Evolutionary conservation across 1,140 invertebrate genomes (phyloP).

Genomic region (Camponotus vicinus): DNA sequence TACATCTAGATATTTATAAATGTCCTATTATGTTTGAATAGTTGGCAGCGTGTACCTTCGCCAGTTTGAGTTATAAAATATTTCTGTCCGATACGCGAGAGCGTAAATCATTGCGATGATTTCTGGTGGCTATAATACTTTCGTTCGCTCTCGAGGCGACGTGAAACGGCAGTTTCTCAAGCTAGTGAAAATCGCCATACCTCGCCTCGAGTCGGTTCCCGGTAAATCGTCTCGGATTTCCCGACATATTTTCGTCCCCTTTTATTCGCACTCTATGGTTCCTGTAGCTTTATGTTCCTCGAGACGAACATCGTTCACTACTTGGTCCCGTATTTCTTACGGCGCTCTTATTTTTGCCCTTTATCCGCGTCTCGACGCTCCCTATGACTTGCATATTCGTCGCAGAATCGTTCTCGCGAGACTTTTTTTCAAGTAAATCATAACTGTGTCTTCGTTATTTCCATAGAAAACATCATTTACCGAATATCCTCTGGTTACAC

Average conservation of each 20-base stretch:
- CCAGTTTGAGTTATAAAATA: constrained; percentile 40
- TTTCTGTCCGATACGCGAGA: constrained; percentile 20
- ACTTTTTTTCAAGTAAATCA: constrained; percentile 40
- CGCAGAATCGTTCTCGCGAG: constrained; percentile 35
- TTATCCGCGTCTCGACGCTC: constrained; percentile 37
- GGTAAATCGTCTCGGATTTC: constrained; percentile 62
- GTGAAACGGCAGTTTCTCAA: constrained; percentile 53
- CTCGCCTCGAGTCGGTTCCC: constrained; percentile 28
- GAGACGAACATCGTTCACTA: constrained; percentile 58
- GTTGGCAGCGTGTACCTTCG: neutral
- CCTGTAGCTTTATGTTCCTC: constrained; percentile 56
- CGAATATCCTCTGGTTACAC: neutral
- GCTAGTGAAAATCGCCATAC: constrained; percentile 32
- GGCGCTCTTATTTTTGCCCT: constrained; percentile 56
- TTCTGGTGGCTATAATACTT: constrained; percentile 32
- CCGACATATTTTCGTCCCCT: constrained; percentile 45
- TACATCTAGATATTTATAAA: neutral
- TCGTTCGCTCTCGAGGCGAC: constrained; percentile 35
- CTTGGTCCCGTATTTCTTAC: constrained; percentile 52
- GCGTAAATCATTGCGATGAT: constrained; percentile 56
- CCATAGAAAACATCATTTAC: neutral
- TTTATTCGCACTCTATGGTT: constrained; percentile 58
- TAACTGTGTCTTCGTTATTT: constrained; percentile 23
- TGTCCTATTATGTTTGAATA: neutral
- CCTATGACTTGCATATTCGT: constrained; percentile 46